A percentile compares a stretch with the other conserved stretches of the same genome.
Conservation (phyloP, 1,140 invertebrate genomes). For the Drosophila carrolli region DNA sequence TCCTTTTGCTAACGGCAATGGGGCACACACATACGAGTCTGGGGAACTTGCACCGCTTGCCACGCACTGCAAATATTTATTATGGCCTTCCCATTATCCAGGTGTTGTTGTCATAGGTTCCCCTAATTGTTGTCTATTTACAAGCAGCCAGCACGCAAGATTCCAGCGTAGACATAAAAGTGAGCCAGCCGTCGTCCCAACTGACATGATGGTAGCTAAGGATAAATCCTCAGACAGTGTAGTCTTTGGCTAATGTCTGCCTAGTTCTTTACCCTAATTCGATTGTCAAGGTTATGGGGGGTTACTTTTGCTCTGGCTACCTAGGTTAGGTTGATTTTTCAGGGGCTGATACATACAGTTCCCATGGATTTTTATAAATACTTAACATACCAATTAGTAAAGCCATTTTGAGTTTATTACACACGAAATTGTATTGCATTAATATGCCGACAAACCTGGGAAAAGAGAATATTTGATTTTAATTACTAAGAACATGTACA, state of each 20-base stretch:
- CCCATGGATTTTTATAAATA: neutral
- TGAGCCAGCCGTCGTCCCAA: conserved; percentile 47
- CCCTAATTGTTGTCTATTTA: conserved; percentile 81
- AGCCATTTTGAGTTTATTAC: conserved; percentile 44
- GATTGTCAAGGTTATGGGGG: conserved; percentile 66
- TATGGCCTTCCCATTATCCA: conserved; percentile 39
- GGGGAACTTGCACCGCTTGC: conserved; percentile 61
- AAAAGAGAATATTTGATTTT: conserved; percentile 14
- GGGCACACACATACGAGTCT: neutral
- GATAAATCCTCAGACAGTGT: conserved; percentile 17
- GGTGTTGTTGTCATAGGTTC: conserved; percentile 81
- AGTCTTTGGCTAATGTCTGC: conserved; percentile 34
- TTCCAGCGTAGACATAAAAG: conserved; percentile 56
- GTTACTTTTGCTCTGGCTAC: conserved; percentile 6
- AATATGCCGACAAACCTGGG: conserved; percentile 41
- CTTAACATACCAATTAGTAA: conserved; percentile 52
- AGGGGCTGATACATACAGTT: neutral
- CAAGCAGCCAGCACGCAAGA: conserved; percentile 63
- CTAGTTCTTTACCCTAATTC: conserved; percentile 57
- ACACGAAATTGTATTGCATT: neutral
- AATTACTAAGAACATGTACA: neutral
- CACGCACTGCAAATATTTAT: conserved; percentile 63
- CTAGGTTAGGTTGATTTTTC: conserved; percentile 11
- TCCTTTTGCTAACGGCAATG: conserved; percentile 31
- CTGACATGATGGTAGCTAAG: conserved; percentile 14